Conservation (phyloP, 2,797 vertebrate species). For the Hypotaenidia philippensis region DNA sequence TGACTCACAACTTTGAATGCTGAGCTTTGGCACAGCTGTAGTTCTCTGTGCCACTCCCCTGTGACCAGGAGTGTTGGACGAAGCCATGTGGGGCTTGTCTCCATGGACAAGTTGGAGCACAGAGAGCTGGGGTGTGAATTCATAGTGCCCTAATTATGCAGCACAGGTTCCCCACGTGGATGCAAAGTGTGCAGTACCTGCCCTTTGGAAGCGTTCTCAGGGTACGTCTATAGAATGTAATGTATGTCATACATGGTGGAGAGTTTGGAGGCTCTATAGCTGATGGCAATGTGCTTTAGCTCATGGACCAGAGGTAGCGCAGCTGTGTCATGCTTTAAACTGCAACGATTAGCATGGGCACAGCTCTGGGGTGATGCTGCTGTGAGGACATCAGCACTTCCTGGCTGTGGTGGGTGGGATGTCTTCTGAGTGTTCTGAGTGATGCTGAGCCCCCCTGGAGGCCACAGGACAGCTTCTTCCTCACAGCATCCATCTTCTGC, state of each 20-base stretch:
- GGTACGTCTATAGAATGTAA: neutral
- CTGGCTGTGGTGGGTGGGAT: neutral
- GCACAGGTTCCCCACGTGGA: neutral
- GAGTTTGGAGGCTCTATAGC: neutral
- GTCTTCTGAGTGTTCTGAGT: neutral
- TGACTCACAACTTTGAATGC: constrained; percentile 47
- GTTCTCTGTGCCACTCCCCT: neutral
- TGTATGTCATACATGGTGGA: rapidly evolving
- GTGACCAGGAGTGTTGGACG: constrained; percentile 17
- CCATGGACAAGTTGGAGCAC: neutral
- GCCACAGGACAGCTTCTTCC: neutral
- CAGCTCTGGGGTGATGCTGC: neutral
- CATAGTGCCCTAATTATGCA: neutral
- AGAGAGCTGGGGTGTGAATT: constrained; percentile 36
- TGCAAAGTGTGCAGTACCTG: neutral
- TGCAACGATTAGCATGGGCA: rapidly evolving
- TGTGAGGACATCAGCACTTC: rapidly evolving
- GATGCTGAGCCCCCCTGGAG: neutral
- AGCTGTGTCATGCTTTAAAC: neutral
- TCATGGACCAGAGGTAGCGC: neutral
- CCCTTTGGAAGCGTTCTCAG: neutral
- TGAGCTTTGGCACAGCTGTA: neutral
- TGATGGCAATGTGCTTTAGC: neutral
- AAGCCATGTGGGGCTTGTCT: neutral
- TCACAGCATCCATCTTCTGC: neutral